phyloP scores from a whole-genome alignment of 2,113 vertebrate genomes.

The Lonchura striata region DNA sequence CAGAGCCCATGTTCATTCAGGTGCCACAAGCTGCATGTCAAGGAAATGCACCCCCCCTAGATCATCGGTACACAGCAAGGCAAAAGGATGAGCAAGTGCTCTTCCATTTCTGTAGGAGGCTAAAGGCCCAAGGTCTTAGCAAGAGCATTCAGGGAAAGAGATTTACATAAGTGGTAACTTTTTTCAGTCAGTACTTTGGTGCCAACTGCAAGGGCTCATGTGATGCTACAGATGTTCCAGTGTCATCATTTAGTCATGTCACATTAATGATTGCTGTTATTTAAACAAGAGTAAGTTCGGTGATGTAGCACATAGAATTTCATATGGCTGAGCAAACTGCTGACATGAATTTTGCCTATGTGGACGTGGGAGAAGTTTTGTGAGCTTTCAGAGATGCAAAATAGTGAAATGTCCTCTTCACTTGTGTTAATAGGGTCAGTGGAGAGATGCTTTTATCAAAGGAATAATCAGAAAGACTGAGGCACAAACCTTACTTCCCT shows the following conservation, averaged over 20 bases:
- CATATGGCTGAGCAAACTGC: not conserved
- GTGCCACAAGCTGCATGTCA: not conserved
- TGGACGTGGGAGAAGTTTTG: not conserved
- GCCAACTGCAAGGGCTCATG: not conserved
- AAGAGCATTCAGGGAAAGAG: not conserved
- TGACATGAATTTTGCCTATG: not conserved
- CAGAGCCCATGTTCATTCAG: not conserved
- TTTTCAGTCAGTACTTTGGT: not conserved
- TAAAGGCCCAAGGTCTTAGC: not conserved
- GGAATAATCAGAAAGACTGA: not conserved
- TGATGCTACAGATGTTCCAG: not conserved
- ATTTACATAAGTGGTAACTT: not conserved
- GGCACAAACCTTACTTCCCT: not conserved
- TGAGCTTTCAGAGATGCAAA: not conserved
- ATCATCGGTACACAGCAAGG: not conserved
- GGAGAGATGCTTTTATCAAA: not conserved
- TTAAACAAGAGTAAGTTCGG: not conserved
- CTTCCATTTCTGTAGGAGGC: not conserved
- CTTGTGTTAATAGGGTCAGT: not conserved
- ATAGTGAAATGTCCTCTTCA: not conserved
- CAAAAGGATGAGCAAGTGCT: not conserved
- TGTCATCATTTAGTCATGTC: not conserved
- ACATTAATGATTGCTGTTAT: not conserved
- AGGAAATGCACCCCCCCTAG: not conserved
- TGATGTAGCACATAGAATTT: not conserved